A percentile compares a stretch with the other conserved stretches of the same genome.
Conservation (phyloP, 2,797 vertebrate genomes). For the Enoplosus armatus region DNA sequence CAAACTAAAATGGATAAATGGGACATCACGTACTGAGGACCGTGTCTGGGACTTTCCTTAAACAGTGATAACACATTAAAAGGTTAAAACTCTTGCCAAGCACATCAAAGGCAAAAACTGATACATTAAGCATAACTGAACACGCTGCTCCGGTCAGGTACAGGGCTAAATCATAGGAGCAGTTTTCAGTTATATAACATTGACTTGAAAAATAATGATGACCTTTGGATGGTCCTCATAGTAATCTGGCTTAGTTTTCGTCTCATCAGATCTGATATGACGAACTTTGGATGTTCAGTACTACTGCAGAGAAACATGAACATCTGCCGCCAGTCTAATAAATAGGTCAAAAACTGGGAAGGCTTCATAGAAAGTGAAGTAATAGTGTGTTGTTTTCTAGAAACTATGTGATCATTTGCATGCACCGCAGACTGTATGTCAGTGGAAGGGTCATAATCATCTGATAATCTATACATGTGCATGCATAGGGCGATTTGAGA, state of each 20-base stretch:
- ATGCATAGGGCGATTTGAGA: slow-evolving; percentile 36
- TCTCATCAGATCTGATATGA: slow-evolving; percentile 54
- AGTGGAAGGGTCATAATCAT: slow-evolving; percentile 20
- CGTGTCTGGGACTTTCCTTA: slow-evolving; percentile 32
- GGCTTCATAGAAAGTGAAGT: slow-evolving; percentile 49
- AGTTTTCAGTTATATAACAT: slow-evolving; percentile 38
- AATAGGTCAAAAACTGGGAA: slow-evolving; percentile 45
- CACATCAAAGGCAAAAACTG: slow-evolving; percentile 36
- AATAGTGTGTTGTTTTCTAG: slow-evolving; percentile 56
- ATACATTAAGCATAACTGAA: slow-evolving; percentile 21
- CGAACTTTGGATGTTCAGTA: slow-evolving; percentile 55
- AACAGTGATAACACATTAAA: slow-evolving; percentile 24
- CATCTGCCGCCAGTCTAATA: slow-evolving; percentile 40
- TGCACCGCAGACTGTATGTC: slow-evolving; percentile 10
- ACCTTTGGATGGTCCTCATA: slow-evolving; percentile 56
- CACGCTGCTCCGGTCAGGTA: slow-evolving; percentile 33
- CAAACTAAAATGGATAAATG: slow-evolving; percentile 24
- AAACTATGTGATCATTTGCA: slow-evolving; percentile 41
- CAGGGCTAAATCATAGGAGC: slow-evolving; percentile 25
- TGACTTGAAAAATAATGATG: slow-evolving; percentile 54
- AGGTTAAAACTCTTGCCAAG: slow-evolving; percentile 32
- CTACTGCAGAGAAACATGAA: slow-evolving; percentile 51
- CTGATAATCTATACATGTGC: slow-evolving; percentile 37
- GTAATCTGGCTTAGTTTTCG: slow-evolving; percentile 31
- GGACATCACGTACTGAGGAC: not conserved